A percentile compares a stretch with the other conserved stretches of the same genome.
Conservation (phyloP, 1,140 invertebrate species). For the Tachypleus tridentatus region DNA sequence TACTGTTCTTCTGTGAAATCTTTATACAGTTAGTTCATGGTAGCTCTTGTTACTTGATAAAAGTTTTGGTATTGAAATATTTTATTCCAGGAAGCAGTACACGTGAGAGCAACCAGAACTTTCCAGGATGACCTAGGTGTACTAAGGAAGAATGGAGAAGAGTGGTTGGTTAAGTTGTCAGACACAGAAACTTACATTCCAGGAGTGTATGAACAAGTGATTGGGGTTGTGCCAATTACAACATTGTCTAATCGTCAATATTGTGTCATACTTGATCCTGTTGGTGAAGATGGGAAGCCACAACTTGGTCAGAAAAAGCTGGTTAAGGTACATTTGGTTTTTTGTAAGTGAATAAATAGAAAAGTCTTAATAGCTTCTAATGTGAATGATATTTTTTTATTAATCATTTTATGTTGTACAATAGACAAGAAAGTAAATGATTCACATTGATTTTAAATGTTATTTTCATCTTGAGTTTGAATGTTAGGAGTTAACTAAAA, state of each 20-base stretch:
- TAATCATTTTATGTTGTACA: too few species aligned
- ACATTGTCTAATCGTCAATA: constrained; percentile 40
- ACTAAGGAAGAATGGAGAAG: constrained; percentile 40
- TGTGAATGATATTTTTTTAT: too few species aligned
- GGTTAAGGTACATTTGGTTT: constrained; percentile 29
- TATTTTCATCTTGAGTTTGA: too few species aligned
- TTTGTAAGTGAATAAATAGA: too few species aligned
- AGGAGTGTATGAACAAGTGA: constrained; percentile 41
- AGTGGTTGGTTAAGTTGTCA: constrained; percentile 39
- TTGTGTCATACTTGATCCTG: constrained; percentile 39
- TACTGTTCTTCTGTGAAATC: too few species aligned
- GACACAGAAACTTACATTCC: constrained; percentile 42
- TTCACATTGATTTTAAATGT: too few species aligned
- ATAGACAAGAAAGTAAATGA: too few species aligned
- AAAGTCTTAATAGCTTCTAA: too few species aligned
- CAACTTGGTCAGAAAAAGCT: constrained; percentile 40
- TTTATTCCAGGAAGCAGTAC: constrained; percentile 35
- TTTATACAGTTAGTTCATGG: too few species aligned
- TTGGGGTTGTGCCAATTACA: constrained; percentile 37
- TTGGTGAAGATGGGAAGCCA: constrained; percentile 35
- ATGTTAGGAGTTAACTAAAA: too few species aligned
- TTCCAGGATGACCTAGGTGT: constrained; percentile 39
- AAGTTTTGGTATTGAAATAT: too few species aligned
- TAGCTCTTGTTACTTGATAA: too few species aligned
- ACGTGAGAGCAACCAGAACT: constrained; percentile 36